Evolutionary conservation across 2,888 invertebrate species (phyloP), one percentile per base, ranked within the genome.

Genomic region (Sipunculus nudus): DNA sequence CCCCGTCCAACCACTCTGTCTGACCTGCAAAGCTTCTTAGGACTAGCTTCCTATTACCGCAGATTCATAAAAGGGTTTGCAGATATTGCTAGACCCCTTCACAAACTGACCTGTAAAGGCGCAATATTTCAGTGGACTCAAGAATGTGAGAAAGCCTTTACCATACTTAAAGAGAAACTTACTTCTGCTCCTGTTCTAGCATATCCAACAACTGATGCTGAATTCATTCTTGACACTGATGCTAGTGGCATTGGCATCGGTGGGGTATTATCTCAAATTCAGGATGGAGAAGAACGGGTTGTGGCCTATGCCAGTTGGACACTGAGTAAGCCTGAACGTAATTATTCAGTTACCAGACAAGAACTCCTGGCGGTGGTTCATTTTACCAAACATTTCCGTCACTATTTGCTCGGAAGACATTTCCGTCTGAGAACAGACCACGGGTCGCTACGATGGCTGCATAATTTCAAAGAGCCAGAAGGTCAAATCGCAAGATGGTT

Each of bases 191-290:
- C n/a, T n/a, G n/a, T n/a, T n/a, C n/a, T n/a, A n/a, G n/a, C n/a
- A n/a, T n/a, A n/a, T n/a, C n/a, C n/a, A n/a, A n/a, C n/a, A n/a
- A n/a, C n/a, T n/a, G n/a, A n/a, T n/a, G n/a, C n/a, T n/a, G n/a
- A n/a, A n/a, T n/a, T n/a, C n/a, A n/a, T n/a, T n/a, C n/a, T 48
- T 3, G 48, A 48, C 31, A 48, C 48, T 29, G 48, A 48, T 29
- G 32, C 48, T 32, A 31, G 31, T 16, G 6, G 25, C 19, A 5
- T 31, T 5, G 13, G 16, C 10, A 13, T 48, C 5, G 48, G 48
- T 8, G 48, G 31, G 6, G 13, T 8, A 5, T 19, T 48, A 3
- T 29, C 4, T 32, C 48, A 48, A 23, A 23, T 31, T 5, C 31
- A 31, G 19, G n/a, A 48, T 31, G 48, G 48, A 4, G 4, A 10